Base-by-base conservation (phyloP, 2,888 invertebrate species). In the Cantharis nigra region DNA sequence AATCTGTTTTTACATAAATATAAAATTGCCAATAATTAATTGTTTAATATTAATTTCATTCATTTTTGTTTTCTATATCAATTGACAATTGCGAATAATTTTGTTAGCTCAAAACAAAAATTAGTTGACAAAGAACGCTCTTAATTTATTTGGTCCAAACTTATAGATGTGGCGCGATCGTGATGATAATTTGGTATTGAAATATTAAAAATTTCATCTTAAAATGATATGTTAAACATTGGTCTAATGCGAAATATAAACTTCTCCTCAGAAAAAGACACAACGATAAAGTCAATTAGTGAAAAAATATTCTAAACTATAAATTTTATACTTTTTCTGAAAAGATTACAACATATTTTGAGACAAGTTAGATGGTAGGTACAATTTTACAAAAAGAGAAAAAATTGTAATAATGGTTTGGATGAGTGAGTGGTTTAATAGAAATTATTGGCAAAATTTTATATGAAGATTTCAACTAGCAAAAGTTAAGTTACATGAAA, bases 11-110 rank as follows among this genome's bases (percentile, higher is more conserved):
- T 79, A 85, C 84, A 83, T 79, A 80, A 85, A 85, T 85, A 85
- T 83, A 87, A 86, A 85, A 87, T 85, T 87, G 88, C 87, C 87
- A 88, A 88, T 87, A 88, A 87, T 87, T 84, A 83, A 79, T 78
- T 49, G 83, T 77, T 75, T 75, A 75, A 70, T 69, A 62, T 75
- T 75, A 75, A 65, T 72, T 72, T 71, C 72, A 76, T 72, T 76
- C 73, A 71, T 30, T 76, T 20, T 20, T 20, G 71, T 82, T 30
- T 82, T 81, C 63, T 28, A 18, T 70, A 73, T 64, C 75, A 78
- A 78, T 78, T 78, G 78, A 78, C 78, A 72, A 67, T 70, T 69
- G 20, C 71, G 74, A 69, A 73, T 49, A 30, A 73, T 77, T 30
- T 18, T 70, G 71, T 49, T 67, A 74, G 71, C 65, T 18, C 62